Base-by-base conservation (phyloP, 2,888 invertebrate genomes). In the Dicroscelio sp. region DNA sequence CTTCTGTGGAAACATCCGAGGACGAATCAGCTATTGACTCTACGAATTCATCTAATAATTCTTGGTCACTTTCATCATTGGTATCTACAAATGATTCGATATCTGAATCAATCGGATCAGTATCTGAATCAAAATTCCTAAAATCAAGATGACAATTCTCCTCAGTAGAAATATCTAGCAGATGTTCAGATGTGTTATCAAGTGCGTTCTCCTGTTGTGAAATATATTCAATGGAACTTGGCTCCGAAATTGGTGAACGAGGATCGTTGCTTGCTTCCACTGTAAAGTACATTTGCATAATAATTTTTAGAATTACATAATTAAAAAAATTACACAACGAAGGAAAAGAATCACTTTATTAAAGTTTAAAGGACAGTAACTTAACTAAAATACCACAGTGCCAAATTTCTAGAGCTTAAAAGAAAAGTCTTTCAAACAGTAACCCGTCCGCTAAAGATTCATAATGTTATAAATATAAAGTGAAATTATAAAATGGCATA, bases 91-190 rank as follows among this genome's bases (percentile, higher is more conserved):
- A 35, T 2, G 23, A 35, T 35, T 69, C 69, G 6, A 69, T 30
- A 69, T 69, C 69, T 69, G 69, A 69, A 30, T 30, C 20, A 69
- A 43, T n/a, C 20, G 69, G 69, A 69, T 69, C 69, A 20, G 8
- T 30, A 38, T 69, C 69, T 25, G 69, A 69, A 30, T 69, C 69
- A 38, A 43, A 69, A 33, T 25, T 17, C 3, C 23, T 6, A 35
- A 30, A 38, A 69, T 69, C 4, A n/a, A 69, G 17, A 23, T 69
- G 23, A 35, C 35, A 69, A 5, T 69, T 30, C 27, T 69, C 23
- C 25, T 58, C 58, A 58, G 8, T n/a, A 58, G 58, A 43, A 43
- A 43, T 43, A 43, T 43, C 43, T 8, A 43, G 43, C 8, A 43
- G 14, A 12, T 43, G 43, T 43, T 8, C 14, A 8, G 43, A 43